Base-by-base conservation (phyloP, 2,888 invertebrate genomes). In the Tineola bisselliella region DNA sequence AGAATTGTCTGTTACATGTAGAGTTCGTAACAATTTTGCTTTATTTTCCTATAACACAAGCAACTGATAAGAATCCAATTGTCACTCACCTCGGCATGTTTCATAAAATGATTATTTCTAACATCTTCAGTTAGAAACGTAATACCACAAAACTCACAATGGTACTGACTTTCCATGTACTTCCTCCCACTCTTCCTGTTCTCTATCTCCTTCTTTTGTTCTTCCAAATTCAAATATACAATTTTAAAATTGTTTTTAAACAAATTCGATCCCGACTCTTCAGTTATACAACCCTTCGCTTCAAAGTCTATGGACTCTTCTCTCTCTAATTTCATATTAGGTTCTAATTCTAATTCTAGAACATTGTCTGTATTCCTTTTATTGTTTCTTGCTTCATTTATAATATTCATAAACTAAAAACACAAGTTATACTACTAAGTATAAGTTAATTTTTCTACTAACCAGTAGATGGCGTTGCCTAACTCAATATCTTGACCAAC, bases 161-260 rank as follows among this genome's bases (percentile, higher is more conserved):
- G 61, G 58, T 61, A 67, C 8, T 64, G 62, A 63, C 63, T 68
- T 33, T 63, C 57, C 3, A 30, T 25, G 61, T 62, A 63, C 30
- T 60, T 61, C 6, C 52, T 44, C 1, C 17, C 18, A 4, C 13
- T 8, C 59, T 63, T 70, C 54, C 66, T 69, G 1, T 62, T 59
- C 61, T 69, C 65, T 43, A 70, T 30, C 25, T 68, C 65, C 25
- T 64, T 62, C 6, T 63, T 25, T 43, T 70, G 70, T 11, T 70
- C 65, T 58, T 67, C 64, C 6, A 63, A 52, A 63, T 62, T 66
- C 59, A 70, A 65, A 64, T 65, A 66, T 15, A 61, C 60, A 0
- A 70, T 62, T 64, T 68, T 62, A 44, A 66, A 70, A 15, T 17
- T 25, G 18, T 56, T 25, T 56, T 56, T 56, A 19, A 1, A 12